Evolutionary conservation across 2,113 vertebrate species (phyloP).

Genomic region (Otis tarda): DNA sequence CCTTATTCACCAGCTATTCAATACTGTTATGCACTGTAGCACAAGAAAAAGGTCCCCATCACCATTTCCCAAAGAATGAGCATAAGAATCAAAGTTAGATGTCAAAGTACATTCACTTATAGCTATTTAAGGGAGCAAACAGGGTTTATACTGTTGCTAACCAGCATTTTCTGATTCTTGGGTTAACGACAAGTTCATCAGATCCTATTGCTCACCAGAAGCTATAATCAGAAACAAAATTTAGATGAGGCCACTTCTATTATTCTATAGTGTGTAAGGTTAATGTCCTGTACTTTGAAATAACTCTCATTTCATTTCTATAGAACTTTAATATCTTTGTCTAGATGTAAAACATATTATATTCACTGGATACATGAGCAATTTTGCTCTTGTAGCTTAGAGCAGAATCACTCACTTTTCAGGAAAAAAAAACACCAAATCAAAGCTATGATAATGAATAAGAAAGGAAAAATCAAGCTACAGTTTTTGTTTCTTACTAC

Average conservation of each 20-base stretch:
- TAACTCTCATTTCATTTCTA: not conserved
- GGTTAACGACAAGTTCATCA: not conserved
- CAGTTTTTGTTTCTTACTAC: not conserved
- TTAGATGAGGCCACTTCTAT: not conserved
- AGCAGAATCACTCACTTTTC: not conserved
- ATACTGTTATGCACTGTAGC: not conserved
- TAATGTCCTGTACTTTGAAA: not conserved
- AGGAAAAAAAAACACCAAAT: not conserved
- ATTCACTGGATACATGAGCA: not conserved
- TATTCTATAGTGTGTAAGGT: not conserved
- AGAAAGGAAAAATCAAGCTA: not conserved
- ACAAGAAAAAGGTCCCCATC: not conserved
- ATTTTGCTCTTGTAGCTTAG: not conserved
- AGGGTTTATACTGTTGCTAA: not conserved
- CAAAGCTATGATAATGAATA: conserved; percentile 5
- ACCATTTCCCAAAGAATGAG: not conserved
- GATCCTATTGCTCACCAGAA: not conserved
- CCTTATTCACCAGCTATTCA: not conserved
- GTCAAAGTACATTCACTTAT: not conserved
- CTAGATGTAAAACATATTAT: not conserved
- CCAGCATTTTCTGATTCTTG: not conserved
- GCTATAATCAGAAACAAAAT: not conserved
- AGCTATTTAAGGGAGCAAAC: not conserved
- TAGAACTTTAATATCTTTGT: not conserved
- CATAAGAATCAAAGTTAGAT: not conserved